Base-by-base conservation (phyloP, 2,113 vertebrate species). In the Thinocorus orbignyianus region DNA sequence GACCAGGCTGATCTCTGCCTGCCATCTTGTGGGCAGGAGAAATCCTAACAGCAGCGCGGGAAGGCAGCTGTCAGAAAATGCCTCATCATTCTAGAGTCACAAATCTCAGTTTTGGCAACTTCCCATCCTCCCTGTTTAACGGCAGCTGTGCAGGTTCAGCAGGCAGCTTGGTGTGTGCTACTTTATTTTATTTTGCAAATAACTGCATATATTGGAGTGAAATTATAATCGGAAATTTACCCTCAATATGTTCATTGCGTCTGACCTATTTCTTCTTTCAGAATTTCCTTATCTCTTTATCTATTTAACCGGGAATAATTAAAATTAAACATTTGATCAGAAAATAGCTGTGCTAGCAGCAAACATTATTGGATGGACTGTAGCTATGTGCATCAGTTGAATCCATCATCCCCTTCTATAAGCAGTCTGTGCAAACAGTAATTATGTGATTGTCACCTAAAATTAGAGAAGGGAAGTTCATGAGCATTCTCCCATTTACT, bases 11-110 rank as follows among this genome's bases (percentile, higher is more conserved):
- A 94, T 96, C 95, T 95, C 90, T 85, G 96, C 92, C 96, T 98
- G 98, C 98, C 98, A 98, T 96, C 98, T 98, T 94, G 97, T 98
- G 98, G 98, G 70, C 62, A 76, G 68, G 41, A 95, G 46, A 85
- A 90, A 80, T 70, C 57, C 57, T 86, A 49, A 81, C 93, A 84
- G 51, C 39, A 66, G 51, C 31, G 11, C 2, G 1, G 22, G 54
- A 57, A 91, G 61, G 85, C 61, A 82, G 58, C 61, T 70, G 60
- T 37, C 82, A 71, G 83, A 83, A 92, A 87, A 78, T 18, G 54
- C 64, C 66, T 85, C 31, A 39, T 55, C 22, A 11, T 79, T 93
- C 86, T 60, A 3, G 80, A 74, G 58, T 72, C 74, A 54, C 57
- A 51, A 62, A 89, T 61, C 39, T 81, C 68, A 26, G 24, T 81